Evolutionary conservation across 2,113 vertebrate genomes (phyloP).

Genomic region (Gnathonemus echidnorhynchus): DNA sequence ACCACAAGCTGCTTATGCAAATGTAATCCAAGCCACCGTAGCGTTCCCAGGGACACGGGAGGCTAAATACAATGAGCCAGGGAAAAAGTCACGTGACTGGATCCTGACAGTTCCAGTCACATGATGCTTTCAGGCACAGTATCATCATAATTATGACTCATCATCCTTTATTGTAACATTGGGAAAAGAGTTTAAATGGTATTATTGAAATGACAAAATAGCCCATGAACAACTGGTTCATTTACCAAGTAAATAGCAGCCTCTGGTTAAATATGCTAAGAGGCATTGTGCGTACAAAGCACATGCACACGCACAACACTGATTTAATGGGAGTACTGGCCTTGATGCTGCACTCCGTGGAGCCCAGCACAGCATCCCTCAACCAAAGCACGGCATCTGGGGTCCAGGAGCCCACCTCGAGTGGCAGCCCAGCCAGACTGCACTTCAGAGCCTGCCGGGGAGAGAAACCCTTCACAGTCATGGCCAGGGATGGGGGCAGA

Average conservation of each 20-base stretch:
- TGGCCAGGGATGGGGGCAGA: background rate
- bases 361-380: conserved; percentile 77
- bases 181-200: background rate
- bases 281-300: background rate
- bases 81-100: background rate
- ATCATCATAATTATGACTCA: background rate
- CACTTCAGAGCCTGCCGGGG: conserved; percentile 75
- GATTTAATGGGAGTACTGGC: conserved; percentile 41
- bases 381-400: conserved; percentile 89
- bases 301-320: background rate
- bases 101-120: background rate
- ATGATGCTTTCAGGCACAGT: background rate
- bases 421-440: conserved; percentile 79
- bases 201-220: background rate
- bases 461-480: background rate
- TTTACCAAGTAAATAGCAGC: background rate
- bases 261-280: background rate
- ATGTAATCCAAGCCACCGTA: background rate
- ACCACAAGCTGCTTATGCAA: background rate
- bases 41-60: background rate
- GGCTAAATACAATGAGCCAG: background rate
- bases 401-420: conserved; percentile 84
- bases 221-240: background rate
- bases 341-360: conserved; percentile 85
- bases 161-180: background rate